A percentile compares a stretch with the other conserved stretches of the same genome.
Conservation (phyloP, 2,113 vertebrate species). For the Pogonocichla stellata region DNA sequence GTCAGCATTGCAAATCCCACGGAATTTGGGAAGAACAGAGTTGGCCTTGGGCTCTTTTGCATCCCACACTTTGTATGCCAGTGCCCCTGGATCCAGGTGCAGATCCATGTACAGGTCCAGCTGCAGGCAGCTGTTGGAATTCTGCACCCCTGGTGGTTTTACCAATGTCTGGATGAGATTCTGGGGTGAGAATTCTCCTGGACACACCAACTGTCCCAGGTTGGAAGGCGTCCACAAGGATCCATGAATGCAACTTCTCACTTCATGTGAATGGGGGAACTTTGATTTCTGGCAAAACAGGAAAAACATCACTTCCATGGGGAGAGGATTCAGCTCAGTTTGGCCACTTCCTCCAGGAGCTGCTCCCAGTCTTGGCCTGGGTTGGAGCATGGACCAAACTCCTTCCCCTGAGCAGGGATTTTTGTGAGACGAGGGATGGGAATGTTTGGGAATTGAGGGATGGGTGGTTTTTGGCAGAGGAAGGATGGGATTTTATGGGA, state of each 20-base stretch:
- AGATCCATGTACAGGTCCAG: background rate
- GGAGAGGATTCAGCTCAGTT: background rate
- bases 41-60: no score
- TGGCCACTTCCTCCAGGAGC: background rate
- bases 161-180: background rate
- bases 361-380: background rate
- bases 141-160: fast-evolving
- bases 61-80: no score
- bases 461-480: background rate
- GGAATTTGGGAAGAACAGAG: no score
- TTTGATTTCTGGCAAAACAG: background rate
- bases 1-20: no score
- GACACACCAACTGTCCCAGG: fast-evolving
- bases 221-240: background rate
- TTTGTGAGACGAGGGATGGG: background rate
- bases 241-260: background rate
- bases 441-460: background rate
- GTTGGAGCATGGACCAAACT: background rate
- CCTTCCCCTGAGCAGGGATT: background rate
- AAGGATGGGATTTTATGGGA: background rate
- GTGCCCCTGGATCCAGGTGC: no score
- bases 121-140: background rate
- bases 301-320: fast-evolving
- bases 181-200: background rate
- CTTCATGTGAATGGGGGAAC: background rate